Conservation (phyloP, 2,797 vertebrate species). For the Diglossa cyanea region DNA sequence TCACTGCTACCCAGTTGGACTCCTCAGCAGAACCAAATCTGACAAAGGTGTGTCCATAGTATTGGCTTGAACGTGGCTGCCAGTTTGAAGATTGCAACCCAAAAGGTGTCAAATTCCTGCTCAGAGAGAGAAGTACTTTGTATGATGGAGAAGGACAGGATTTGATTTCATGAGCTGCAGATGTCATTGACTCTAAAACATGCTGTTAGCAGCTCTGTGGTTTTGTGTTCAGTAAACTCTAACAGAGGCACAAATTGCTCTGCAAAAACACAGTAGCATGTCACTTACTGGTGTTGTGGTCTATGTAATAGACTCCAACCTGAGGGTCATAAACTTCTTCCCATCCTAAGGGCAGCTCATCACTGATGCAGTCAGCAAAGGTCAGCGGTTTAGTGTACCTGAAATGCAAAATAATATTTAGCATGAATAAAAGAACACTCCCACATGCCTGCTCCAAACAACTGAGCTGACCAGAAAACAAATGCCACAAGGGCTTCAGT, state of each 20-base stretch:
- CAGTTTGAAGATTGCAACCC: neutral
- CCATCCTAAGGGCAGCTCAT: slow-evolving; percentile 95
- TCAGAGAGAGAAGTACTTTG: neutral
- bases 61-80: neutral
- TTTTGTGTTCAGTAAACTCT: neutral
- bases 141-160: neutral
- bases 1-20: neutral
- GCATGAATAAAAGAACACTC: neutral
- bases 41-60: neutral
- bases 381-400: slow-evolving; percentile 97
- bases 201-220: neutral
- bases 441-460: neutral
- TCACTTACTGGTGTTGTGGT: slow-evolving; percentile 97
- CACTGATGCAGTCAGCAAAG: slow-evolving; percentile 96
- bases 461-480: neutral
- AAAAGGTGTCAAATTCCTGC: neutral
- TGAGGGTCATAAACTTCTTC: slow-evolving; percentile 93
- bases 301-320: slow-evolving; percentile 94
- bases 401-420: slow-evolving; percentile 50
- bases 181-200: neutral
- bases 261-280: neutral
- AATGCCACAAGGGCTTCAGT: neutral
- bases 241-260: neutral
- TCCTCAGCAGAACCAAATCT: neutral
- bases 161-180: neutral